Base-by-base conservation (phyloP, 1,140 invertebrate genomes). In the Penaeus indicus region DNA sequence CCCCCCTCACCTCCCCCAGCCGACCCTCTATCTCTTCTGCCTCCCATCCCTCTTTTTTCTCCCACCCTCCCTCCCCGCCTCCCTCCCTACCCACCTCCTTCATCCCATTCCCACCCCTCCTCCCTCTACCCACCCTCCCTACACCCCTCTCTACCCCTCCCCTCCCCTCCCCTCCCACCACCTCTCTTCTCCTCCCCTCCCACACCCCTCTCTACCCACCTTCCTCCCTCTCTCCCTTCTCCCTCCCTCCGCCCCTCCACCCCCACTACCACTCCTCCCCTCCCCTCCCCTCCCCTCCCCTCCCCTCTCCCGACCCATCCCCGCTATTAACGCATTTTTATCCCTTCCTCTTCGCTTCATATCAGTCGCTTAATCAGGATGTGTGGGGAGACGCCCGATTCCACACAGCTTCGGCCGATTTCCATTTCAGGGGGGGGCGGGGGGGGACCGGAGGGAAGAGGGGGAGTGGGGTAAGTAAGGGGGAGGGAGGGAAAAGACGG, bases 341-440 rank as follows among this genome's bases (percentile, higher is more conserved):
- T 82, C 61, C 32, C 62, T 25, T 63, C 60, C 60, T 62, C 80
- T 25, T 60, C 78, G 47, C 78, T 80, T 80, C 38, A 80, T 80
- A 80, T 80, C 78, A 80, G 78, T 54, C 54, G 47, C 78, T 80
- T 80, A 80, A 80, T 80, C 78, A 54, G 38, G 78, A 80, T 80
- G 78, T 80, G 78, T 54, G 60, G 78, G 47, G 47, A 54, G 47
- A 54, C 13, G 47, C 47, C 47, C 42, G 42, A 54, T 21, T 47
- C 72, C 67, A 69, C 67, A 69, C n/a, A 25, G 32, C 67, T 69
- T 69, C 67, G 22, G 67, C 67, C n/a, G n/a, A 69, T 25, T 69
- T 69, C 67, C 67, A n/a, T 69, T 32, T 54, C 1, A 10, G 47
- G 47, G 47, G 47, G 13, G 47, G 13, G 47, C 3, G 3, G 8